A percentile compares a stretch with the other conserved stretches of the same genome.
These are phyloP conservation scores for Potorous gilbertii DNA, from an alignment of 2,797 vertebrate genomes.

Conservation along the genomic window DNA sequence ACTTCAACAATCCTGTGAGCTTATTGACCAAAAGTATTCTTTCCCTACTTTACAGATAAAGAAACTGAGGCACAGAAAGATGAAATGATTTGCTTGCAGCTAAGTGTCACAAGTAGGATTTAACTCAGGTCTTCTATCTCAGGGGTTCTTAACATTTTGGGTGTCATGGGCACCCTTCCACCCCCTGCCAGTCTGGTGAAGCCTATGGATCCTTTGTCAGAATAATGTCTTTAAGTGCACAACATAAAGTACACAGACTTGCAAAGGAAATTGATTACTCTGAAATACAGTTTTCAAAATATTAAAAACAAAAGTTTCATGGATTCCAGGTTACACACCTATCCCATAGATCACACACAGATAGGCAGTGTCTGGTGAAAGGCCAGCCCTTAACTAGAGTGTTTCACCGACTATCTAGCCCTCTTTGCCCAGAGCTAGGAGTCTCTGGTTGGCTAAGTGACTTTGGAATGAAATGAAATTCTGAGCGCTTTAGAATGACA, in stretches of 20 bases:
- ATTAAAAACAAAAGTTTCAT: background rate
- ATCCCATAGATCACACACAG: background rate
- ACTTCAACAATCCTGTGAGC: background rate
- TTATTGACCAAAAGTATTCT: background rate
- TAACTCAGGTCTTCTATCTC: background rate
- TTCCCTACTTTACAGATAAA: background rate
- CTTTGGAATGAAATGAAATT: background rate
- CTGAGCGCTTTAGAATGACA: background rate
- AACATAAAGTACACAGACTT: background rate
- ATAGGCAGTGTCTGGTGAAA: background rate
- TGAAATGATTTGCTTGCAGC: background rate
- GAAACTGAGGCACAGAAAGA: background rate
- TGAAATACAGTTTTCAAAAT: background rate
- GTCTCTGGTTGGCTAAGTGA: background rate
- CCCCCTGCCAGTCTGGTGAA: background rate
- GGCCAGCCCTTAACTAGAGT: background rate
- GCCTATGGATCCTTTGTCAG: background rate
- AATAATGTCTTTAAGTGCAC: background rate
- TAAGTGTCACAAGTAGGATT: background rate
- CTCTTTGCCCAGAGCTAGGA: background rate
- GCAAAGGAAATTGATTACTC: background rate
- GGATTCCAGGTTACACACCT: background rate
- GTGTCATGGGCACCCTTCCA: background rate
- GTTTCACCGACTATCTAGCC: background rate
- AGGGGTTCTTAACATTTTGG: background rate